A percentile compares a stretch with the other conserved stretches of the same genome.
Conservation (phyloP, 2,888 invertebrate genomes). For the Sinotaia quadrata region DNA sequence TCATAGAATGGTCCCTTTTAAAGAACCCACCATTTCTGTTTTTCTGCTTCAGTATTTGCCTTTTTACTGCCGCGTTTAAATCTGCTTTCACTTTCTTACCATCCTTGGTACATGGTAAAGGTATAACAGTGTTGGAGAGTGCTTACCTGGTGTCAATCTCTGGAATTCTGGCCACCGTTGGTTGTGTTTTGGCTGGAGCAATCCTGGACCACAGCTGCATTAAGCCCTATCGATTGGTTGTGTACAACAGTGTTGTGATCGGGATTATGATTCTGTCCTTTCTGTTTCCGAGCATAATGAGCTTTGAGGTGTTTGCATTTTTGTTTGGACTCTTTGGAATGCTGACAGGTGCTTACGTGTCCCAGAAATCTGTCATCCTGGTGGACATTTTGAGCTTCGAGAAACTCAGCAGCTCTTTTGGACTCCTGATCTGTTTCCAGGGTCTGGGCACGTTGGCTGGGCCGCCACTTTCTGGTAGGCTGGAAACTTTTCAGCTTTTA, state of each 20-base stretch:
- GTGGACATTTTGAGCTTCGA: slow-evolving; percentile 60
- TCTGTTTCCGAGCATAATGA: slow-evolving; percentile 44
- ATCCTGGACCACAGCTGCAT: slow-evolving; percentile 49
- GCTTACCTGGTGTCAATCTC: slow-evolving; percentile 53
- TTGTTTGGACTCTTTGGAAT: slow-evolving; percentile 52
- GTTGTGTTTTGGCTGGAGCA: slow-evolving; percentile 48
- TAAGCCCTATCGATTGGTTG: slow-evolving; percentile 45
- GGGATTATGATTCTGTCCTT: slow-evolving; percentile 47
- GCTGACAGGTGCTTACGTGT: slow-evolving; percentile 55
- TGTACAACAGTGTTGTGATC: slow-evolving; percentile 55
- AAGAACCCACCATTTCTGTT: slow-evolving; percentile 36
- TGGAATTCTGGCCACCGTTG: slow-evolving; percentile 51
- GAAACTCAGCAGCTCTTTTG: slow-evolving; percentile 57
- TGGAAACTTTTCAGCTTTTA: background rate
- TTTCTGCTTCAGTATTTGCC: slow-evolving; percentile 39
- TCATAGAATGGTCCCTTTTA: slow-evolving; percentile 37
- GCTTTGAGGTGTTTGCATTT: slow-evolving; percentile 42
- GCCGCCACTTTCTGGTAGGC: slow-evolving; percentile 57
- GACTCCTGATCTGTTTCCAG: slow-evolving; percentile 56
- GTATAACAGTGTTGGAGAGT: slow-evolving; percentile 44
- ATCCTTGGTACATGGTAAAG: slow-evolving; percentile 50
- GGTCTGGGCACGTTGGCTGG: slow-evolving; percentile 57
- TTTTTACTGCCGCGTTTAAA: slow-evolving; percentile 39
- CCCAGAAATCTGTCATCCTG: slow-evolving; percentile 62
- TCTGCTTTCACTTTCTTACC: slow-evolving; percentile 57